Conservation (phyloP, 2,113 vertebrate genomes). For the Gorsachius goisagi region DNA sequence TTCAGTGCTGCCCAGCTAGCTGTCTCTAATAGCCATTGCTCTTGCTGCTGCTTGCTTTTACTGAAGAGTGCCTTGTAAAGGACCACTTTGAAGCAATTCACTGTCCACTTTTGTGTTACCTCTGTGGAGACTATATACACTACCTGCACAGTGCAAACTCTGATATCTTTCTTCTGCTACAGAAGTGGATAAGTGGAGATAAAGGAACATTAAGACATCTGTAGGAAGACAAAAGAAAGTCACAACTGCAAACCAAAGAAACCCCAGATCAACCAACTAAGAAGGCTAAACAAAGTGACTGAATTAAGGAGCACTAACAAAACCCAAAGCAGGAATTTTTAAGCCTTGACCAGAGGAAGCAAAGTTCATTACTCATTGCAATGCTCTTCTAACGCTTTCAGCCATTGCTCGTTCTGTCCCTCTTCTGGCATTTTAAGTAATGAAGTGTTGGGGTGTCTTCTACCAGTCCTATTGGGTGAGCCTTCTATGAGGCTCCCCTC, state of each 20-base stretch:
- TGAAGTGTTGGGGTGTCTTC: neutral
- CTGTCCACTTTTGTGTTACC: neutral
- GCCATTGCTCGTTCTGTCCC: neutral
- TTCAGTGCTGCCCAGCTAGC: neutral
- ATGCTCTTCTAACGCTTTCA: neutral
- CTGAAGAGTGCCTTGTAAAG: neutral
- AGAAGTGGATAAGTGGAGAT: neutral
- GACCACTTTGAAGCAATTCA: neutral
- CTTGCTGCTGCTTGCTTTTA: neutral
- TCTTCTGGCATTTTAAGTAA: neutral
- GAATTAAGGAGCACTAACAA: neutral
- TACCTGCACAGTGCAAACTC: neutral
- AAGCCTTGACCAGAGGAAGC: neutral
- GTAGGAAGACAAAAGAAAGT: neutral
- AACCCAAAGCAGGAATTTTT: neutral
- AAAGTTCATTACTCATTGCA: neutral
- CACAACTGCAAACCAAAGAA: neutral
- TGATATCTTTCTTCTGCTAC: neutral
- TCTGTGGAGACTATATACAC: rapidly evolving
- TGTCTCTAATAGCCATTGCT: neutral
- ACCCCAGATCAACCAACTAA: neutral
- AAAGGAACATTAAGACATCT: neutral
- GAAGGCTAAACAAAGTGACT: neutral
- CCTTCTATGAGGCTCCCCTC: neutral
- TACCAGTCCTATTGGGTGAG: neutral